phyloP scores from a whole-genome alignment of 1,140 invertebrate species.

The Sycophaga agraensis region DNA sequence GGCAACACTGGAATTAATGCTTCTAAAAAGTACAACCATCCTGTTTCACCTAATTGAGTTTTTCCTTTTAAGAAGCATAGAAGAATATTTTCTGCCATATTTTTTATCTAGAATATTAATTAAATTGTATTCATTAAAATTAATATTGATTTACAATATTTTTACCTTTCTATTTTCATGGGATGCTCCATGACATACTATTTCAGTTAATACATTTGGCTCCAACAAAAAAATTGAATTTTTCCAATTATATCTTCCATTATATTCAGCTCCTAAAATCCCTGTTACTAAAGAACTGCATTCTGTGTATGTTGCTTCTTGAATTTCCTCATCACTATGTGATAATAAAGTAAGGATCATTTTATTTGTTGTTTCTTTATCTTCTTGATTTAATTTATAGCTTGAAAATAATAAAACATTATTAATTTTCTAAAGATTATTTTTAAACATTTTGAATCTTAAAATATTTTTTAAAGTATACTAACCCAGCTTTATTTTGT shows the following conservation, averaged over 20 bases:
- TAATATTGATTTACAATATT: neutral
- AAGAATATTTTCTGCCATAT: conserved; percentile 63
- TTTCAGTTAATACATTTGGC: conserved; percentile 62
- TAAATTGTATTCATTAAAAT: neutral
- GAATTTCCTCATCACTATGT: conserved; percentile 45
- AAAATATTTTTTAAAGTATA: neutral
- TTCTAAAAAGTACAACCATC: conserved; percentile 63
- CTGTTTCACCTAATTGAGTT: conserved; percentile 60
- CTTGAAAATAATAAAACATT: conserved; percentile 10
- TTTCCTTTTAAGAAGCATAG: conserved; percentile 64
- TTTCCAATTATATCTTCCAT: conserved; percentile 43
- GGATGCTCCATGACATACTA: conserved; percentile 63
- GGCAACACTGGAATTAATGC: conserved; percentile 61
- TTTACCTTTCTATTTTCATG: conserved; percentile 50
- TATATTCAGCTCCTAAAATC: conserved; percentile 52
- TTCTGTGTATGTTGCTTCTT: conserved; percentile 49
- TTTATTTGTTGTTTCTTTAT: conserved; percentile 38
- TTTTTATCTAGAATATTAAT: conserved; percentile 53
- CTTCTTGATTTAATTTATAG: conserved; percentile 32
- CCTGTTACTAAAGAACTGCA: conserved; percentile 48
- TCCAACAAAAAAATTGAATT: conserved; percentile 60
- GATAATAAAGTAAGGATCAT: conserved; percentile 43
- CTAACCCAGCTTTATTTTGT: conserved; percentile 33
- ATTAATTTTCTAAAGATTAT: neutral
- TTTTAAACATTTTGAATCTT: neutral